Evolutionary conservation across 2,113 vertebrate species (phyloP), one percentile per base, ranked within the genome.

Genomic region (Calidris pugnax): DNA sequence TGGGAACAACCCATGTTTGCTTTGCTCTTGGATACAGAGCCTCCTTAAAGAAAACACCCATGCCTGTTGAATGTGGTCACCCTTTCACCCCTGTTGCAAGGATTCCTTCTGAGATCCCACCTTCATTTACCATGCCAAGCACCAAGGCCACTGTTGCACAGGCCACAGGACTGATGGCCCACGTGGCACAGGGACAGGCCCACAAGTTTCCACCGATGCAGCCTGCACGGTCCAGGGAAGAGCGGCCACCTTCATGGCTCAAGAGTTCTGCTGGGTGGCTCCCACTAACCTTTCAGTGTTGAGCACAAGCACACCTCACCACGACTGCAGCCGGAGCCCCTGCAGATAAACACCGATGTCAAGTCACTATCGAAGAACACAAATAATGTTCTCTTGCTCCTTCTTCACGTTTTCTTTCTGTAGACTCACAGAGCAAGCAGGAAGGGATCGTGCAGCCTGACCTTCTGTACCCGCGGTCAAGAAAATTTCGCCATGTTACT

Each of bases 221-320:
- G 57, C 45, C 66, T 5, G 17, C 41, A 4, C 1, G 0, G 21
- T 1, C 22, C 56, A 10, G 50, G 4, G 50, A 16, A 41, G 45
- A 37, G 51, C 2, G 2, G 66, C 23, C 3, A 1, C 27, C 59
- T 48, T 20, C 32, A 15, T 37, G 4, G 1, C 57, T 21, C 71
- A 7, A 6, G 47, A 45, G 26, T 24, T 79, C 48, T 68, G 86
- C 48, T 2, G 0, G 32, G 48, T 35, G 53, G 74, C 41, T 75
- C 35, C 48, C 41, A 17, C 39, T 4, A 12, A 14, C 67, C 41
- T 21, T 23, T 8, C 60, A 7, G 27, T 2, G 1, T 28, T 23
- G 28, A 20, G 77, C 50, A 87, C 64, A 18, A 19, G 71, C 71
- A 59, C 45, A 20, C 33, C 55, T 10, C 15, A 23, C 27, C 71